These are phyloP conservation scores for Solen grandis DNA, from an alignment of 1,140 invertebrate species.

Conservation along the genomic window DNA sequence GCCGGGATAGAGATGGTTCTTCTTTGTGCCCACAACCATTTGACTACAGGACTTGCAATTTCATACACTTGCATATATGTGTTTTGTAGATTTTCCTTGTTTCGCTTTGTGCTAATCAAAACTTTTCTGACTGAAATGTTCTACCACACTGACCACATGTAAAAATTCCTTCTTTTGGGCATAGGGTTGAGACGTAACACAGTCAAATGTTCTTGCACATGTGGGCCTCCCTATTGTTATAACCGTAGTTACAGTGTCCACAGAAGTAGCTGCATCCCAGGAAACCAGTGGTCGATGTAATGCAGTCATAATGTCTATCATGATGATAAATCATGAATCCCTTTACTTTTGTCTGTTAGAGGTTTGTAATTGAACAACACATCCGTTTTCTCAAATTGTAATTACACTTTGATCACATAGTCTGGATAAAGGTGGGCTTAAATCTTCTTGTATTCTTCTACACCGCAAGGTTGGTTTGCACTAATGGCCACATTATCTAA, in stretches of 20 bases:
- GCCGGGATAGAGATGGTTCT: neutral
- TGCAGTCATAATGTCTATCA: too few species aligned
- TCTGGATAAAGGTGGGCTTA: too few species aligned
- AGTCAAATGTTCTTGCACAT: neutral
- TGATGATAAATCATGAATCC: too few species aligned
- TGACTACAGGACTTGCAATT: neutral
- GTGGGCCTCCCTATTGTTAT: neutral
- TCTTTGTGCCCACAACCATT: neutral
- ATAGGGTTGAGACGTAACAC: neutral
- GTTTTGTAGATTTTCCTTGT: neutral
- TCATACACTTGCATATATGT: neutral
- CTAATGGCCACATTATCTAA: too few species aligned
- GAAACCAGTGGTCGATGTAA: neutral
- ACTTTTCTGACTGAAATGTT: neutral
- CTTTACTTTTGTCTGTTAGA: too few species aligned
- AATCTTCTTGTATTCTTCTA: too few species aligned
- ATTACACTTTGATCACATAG: too few species aligned
- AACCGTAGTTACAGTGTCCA: neutral
- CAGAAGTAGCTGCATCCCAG: neutral
- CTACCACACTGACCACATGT: neutral
- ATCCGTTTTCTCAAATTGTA: too few species aligned
- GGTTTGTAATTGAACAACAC: too few species aligned
- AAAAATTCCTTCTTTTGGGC: neutral
- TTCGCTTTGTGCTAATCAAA: neutral
- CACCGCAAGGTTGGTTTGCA: too few species aligned